Base-by-base conservation (phyloP, 2,113 vertebrate species). In the Sinosuthora webbiana region DNA sequence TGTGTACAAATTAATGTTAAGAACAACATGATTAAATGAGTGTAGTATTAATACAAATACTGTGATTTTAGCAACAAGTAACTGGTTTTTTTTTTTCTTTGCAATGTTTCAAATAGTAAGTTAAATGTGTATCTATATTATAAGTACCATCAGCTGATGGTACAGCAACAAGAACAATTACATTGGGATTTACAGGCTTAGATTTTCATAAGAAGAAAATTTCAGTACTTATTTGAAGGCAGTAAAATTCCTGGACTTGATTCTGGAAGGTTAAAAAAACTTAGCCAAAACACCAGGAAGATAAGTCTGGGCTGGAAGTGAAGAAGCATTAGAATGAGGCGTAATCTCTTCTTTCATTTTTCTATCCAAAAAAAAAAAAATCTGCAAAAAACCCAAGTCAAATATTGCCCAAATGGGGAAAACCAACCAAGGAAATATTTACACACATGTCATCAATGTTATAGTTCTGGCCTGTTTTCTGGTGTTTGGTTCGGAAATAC, bases 281-380 rank as follows among this genome's bases (percentile, higher is more conserved):
- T 2, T 4, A 25, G 35, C 3, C 4, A 41, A 44, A 70, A 28
- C 13, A 49, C 5, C 5, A 7, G 19, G 11, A 55, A 69, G 11
- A 12, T 25, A 28, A 13, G 4, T 42, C 31, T 56, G 33, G 13
- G 3, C 24, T 70, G 12, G 25, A 63, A 83, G 13, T 52, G 30
- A 39, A 25, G 42, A 64, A 62, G 12, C 9, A 33, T 6, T 49
- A 65, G 33, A 65, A 39, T 37, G 17, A 15, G 41, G 5, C 4
- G 27, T 35, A 39, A 44, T 47, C 8, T 37, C 17, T 41, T 50
- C 13, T 47, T 33, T 31, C 2, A 22, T 28, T 62, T 59, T 37
- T 28, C 13, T 2, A 45, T 39, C 1, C 5, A 8, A 11, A 49
- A 5, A 1, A 4, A 5, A 55, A 49, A 4, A 53, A 11, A 6